Percentiles rank a stretch among this genome's conserved stretches.
phyloP scores from a whole-genome alignment of 2,888 invertebrate species.

The Melieria picta region DNA sequence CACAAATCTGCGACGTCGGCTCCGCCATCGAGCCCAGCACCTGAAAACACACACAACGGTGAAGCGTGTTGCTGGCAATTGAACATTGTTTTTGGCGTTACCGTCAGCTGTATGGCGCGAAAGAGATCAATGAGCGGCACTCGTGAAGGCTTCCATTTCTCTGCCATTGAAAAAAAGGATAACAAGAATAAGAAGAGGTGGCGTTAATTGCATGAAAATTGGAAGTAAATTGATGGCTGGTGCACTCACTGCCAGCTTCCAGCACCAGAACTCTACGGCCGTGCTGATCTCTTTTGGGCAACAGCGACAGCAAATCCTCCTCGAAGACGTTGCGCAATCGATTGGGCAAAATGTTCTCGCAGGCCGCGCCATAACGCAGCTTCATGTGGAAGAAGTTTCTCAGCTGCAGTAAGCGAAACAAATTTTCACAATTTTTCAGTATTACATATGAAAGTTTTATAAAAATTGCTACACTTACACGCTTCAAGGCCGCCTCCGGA shows the following conservation, averaged over 20 bases:
- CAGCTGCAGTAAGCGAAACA: conserved; percentile 68
- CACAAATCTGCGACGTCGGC: conserved; percentile 80
- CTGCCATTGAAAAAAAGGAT: conserved; percentile 59
- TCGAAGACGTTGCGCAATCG: conserved; percentile 73
- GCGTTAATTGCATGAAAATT: too few species aligned
- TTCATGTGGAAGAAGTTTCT: conserved; percentile 79
- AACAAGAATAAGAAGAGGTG: too few species aligned
- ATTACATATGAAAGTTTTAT: too few species aligned
- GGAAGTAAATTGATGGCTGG: too few species aligned
- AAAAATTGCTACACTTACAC: conserved; percentile 67
- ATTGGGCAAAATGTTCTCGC: conserved; percentile 72
- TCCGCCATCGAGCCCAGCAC: conserved; percentile 82
- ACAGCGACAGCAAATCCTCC: conserved; percentile 74
- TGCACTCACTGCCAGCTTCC: conserved; percentile 75
- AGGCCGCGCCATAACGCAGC: conserved; percentile 71
- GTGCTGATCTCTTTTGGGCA: conserved; percentile 75
- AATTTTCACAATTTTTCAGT: too few species aligned
- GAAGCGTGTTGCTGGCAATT: neutral
- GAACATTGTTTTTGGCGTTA: neutral
- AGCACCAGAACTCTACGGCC: conserved; percentile 77
- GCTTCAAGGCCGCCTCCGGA: conserved; percentile 80
- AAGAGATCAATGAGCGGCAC: conserved; percentile 76
- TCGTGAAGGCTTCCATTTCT: conserved; percentile 80
- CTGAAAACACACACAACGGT: conserved; percentile 50
- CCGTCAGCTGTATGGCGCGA: conserved; percentile 72